These are phyloP conservation scores for Agelastica alni DNA, from an alignment of 2,888 invertebrate genomes.

Conservation along the genomic window DNA sequence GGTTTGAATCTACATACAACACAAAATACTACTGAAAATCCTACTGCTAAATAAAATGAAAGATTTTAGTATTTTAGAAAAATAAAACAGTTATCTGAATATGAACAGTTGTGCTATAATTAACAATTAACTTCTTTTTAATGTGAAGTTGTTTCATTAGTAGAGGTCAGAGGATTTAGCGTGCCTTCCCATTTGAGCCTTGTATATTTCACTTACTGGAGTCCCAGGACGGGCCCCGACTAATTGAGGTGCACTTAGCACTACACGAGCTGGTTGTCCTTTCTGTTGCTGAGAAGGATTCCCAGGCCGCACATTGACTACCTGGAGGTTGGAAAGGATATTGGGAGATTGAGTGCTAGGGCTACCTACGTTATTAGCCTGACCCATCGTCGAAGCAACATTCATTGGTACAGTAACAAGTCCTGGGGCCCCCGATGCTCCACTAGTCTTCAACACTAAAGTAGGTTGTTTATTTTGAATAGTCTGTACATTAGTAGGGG, in stretches of 20 bases:
- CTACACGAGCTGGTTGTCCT: conserved; percentile 79
- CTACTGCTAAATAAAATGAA: too few relatives aligned
- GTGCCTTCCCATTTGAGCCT: conserved; percentile 43
- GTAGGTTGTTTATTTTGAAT: conserved; percentile 54
- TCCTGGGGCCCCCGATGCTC: conserved; percentile 56
- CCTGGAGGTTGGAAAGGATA: conserved; percentile 72
- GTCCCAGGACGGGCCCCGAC: conserved; percentile 80
- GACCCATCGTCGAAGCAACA: conserved; percentile 63
- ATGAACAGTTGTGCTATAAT: too few relatives aligned
- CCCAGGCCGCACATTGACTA: conserved; percentile 81
- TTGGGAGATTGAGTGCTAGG: conserved; percentile 51
- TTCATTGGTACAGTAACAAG: conserved; percentile 69
- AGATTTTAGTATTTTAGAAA: too few relatives aligned
- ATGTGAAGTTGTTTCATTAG: conserved; percentile 6
- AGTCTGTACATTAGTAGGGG: conserved; percentile 55
- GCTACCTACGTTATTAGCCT: conserved; percentile 58
- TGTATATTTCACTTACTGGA: conserved; percentile 66
- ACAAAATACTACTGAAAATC: not conserved
- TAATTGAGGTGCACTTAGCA: conserved; percentile 79
- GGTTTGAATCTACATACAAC: not conserved
- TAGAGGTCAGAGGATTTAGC: conserved; percentile 14
- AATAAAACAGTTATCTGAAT: too few relatives aligned
- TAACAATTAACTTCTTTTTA: too few relatives aligned
- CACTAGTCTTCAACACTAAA: conserved; percentile 55
- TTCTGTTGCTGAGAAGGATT: conserved; percentile 74